Conservation (phyloP, 2,888 invertebrate species). For the Amiota communis region DNA sequence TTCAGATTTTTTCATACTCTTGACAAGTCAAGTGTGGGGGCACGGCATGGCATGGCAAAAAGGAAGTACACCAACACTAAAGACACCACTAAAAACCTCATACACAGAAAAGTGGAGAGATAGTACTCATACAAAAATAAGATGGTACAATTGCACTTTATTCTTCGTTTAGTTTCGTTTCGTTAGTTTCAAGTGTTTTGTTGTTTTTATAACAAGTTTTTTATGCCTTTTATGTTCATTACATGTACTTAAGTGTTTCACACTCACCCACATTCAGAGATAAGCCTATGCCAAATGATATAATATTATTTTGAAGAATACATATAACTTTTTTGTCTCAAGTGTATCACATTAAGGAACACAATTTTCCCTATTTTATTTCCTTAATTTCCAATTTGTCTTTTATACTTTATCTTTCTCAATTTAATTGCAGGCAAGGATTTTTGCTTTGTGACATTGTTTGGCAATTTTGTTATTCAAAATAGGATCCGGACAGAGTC, state of each 20-base stretch:
- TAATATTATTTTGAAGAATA: too few relatives aligned
- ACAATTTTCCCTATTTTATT: slow-evolving; percentile 30
- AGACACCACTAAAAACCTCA: not conserved
- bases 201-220: slow-evolving; percentile 6
- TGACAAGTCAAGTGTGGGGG: not conserved
- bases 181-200: not conserved
- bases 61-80: not conserved
- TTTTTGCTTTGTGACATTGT: slow-evolving; percentile 36
- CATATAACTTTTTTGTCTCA: not conserved
- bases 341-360: not conserved
- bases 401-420: not conserved
- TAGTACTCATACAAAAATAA: not conserved
- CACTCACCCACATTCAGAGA: slow-evolving; percentile 21
- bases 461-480: slow-evolving; percentile 71
- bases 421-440: not conserved
- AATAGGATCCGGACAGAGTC: slow-evolving; percentile 77
- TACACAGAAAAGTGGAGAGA: not conserved
- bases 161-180: not conserved
- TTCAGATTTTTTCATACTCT: not conserved
- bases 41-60: not conserved
- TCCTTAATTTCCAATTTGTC: not conserved
- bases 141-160: not conserved
- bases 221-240: slow-evolving; percentile 24
- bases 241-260: slow-evolving; percentile 15
- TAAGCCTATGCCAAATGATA: not conserved